Evolutionary conservation across 2,888 invertebrate species (phyloP).

Genomic region (Merodon equestris): DNA sequence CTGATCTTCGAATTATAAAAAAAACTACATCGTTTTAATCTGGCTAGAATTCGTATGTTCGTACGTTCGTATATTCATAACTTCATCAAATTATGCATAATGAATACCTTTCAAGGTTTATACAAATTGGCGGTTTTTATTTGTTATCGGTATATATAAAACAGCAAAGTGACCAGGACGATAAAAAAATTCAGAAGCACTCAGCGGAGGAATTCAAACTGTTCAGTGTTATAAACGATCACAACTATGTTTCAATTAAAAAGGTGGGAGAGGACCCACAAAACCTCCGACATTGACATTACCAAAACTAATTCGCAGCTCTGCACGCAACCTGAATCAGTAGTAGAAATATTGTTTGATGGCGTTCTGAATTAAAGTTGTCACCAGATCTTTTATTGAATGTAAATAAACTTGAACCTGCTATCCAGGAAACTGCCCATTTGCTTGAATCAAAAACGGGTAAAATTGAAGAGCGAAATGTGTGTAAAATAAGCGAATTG

Average conservation of each 20-base stretch:
- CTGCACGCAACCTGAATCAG: neutral
- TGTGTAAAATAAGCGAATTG: slow-evolving; percentile 6
- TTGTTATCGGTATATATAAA: no score
- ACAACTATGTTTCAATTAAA: slow-evolving; percentile 71
- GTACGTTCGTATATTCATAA: no score
- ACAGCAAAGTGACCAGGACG: no score
- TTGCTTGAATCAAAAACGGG: neutral
- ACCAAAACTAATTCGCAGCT: slow-evolving; percentile 35
- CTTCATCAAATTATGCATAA: no score
- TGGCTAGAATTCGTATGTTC: no score
- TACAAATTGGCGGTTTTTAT: no score
- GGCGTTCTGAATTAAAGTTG: slow-evolving; percentile 31
- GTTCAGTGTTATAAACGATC: slow-evolving; percentile 71
- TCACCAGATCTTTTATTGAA: slow-evolving; percentile 27
- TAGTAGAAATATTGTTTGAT: slow-evolving; percentile 41
- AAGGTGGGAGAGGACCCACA: slow-evolving; percentile 12
- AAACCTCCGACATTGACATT: slow-evolving; percentile 67
- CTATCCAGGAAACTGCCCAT: slow-evolving; percentile 22
- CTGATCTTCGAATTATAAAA: no score
- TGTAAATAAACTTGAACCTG: slow-evolving; percentile 38
- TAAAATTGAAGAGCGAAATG: neutral
- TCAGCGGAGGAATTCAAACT: slow-evolving; percentile 54
- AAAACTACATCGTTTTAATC: no score
- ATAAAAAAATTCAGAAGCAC: neutral
- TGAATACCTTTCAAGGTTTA: no score